Evolutionary conservation across 2,113 vertebrate species (phyloP).

Genomic region (Turnix velox): DNA sequence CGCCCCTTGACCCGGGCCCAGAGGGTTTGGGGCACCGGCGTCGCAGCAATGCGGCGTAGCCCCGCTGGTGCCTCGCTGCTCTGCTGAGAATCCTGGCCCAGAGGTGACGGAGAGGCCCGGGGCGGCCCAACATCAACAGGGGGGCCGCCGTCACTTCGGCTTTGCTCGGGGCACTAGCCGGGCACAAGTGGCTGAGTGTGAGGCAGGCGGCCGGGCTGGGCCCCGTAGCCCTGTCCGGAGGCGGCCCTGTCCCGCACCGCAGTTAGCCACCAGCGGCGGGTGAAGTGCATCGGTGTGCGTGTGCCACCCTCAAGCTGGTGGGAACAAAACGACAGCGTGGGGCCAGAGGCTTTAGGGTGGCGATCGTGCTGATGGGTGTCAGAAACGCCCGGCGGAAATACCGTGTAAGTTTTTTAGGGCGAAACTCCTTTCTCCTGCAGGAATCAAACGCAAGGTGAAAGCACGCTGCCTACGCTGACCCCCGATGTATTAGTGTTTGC

Average conservation of each 20-base stretch:
- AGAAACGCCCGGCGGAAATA: neutral
- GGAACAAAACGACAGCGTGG: neutral
- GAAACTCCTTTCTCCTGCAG: neutral
- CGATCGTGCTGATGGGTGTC: neutral
- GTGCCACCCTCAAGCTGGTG: neutral
- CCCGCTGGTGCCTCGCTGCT: neutral
- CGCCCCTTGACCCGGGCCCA: neutral
- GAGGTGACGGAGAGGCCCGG: slow-evolving; percentile 4
- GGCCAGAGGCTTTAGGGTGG: slow-evolving; percentile 1
- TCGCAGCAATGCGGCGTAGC: neutral
- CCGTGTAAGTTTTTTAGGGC: neutral
- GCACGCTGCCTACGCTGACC: fast-evolving
- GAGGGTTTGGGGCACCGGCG: neutral
- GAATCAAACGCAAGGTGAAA: neutral
- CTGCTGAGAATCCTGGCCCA: neutral
- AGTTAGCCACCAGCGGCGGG: neutral
- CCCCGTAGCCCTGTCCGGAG: neutral
- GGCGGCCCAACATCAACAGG: neutral
- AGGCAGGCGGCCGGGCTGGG: neutral
- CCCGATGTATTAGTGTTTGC: fast-evolving
- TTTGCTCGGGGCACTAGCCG: neutral
- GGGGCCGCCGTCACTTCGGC: neutral
- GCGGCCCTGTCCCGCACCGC: neutral
- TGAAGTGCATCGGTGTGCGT: neutral
- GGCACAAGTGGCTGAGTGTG: fast-evolving